Base-by-base conservation (phyloP, 2,113 vertebrate genomes). In the Pelodiscus sinensis region DNA sequence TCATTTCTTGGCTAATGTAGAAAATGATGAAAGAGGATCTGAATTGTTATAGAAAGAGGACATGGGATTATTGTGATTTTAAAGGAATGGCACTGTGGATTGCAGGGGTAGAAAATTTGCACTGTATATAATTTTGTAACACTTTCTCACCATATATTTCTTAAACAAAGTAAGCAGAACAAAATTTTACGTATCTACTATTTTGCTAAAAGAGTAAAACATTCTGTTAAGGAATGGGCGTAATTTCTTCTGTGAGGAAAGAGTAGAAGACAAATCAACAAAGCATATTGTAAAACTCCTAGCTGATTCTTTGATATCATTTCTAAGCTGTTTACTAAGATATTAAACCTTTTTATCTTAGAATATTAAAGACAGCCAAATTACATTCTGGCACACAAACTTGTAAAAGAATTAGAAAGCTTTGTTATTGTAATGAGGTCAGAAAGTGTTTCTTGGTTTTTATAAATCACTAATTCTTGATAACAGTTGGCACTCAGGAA, bases 311-410 rank as follows among this genome's bases (percentile, higher is more conserved):
- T 96, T 96, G 91, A 92, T 94, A 93, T 87, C 5, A 96, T 97
- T 94, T 93, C 87, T 93, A 86, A 90, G 56, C 38, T 96, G 75
- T 89, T 94, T 92, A 87, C 57, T 86, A 79, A 96, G 50, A 94
- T 87, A 86, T 92, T 96, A 94, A 96, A 93, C 79, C 58, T 94
- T 93, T 95, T 55, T 92, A 93, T 96, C 81, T 94, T 81, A 16
- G 18, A 94, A 96, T 68, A 97, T 93, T 96, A 96, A 97, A 94
- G 90, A 14, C 51, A 95, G 55, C 24, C 79, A 95, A 87, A 95
- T 95, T 94, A 87, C 31, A 94, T 95, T 96, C 83, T 87, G 35
- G 25, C 57, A 89, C 29, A 79, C 3, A 55, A 85, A 90, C 86
- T 78, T 90, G 87, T 84, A 93, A 56, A 89, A 92, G 80, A 94